These are phyloP conservation scores for Chydorus sphaericus DNA, from an alignment of 2,888 invertebrate species.

Conservation along the genomic window DNA sequence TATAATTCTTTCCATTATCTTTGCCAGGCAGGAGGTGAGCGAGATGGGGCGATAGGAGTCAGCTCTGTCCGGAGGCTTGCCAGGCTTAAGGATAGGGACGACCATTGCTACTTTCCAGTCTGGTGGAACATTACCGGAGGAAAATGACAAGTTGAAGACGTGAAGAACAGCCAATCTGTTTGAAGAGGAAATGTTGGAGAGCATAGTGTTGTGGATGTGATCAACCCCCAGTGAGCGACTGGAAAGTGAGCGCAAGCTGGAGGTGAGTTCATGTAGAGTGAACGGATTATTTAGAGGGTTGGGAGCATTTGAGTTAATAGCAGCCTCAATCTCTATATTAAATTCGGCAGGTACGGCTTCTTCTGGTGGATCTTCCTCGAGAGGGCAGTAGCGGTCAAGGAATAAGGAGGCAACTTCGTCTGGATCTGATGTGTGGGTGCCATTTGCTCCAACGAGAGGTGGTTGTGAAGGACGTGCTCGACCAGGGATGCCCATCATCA, in stretches of 20 bases:
- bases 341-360: too few relatives aligned
- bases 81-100: not conserved
- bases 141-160: not conserved
- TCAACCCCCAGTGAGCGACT: not conserved
- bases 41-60: constrained; percentile 21
- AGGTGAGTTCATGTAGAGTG: not conserved
- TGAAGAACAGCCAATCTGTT: not conserved
- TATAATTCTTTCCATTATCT: constrained; percentile 21
- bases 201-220: not conserved
- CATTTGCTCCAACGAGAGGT: too few relatives aligned
- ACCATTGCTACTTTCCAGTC: not conserved
- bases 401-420: too few relatives aligned
- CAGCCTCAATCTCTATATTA: too few relatives aligned
- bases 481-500: too few relatives aligned
- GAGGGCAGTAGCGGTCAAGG: too few relatives aligned
- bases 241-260: not conserved
- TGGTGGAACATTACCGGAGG: not conserved
- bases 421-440: too few relatives aligned
- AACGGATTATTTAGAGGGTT: not conserved
- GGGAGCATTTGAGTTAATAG: too few relatives aligned
- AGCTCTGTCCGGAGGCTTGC: not conserved
- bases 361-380: too few relatives aligned
- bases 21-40: constrained; percentile 22
- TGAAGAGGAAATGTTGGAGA: not conserved
- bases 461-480: too few relatives aligned